Evolutionary conservation across 2,797 vertebrate genomes (phyloP).

Genomic region (Centroberyx gerrardi): DNA sequence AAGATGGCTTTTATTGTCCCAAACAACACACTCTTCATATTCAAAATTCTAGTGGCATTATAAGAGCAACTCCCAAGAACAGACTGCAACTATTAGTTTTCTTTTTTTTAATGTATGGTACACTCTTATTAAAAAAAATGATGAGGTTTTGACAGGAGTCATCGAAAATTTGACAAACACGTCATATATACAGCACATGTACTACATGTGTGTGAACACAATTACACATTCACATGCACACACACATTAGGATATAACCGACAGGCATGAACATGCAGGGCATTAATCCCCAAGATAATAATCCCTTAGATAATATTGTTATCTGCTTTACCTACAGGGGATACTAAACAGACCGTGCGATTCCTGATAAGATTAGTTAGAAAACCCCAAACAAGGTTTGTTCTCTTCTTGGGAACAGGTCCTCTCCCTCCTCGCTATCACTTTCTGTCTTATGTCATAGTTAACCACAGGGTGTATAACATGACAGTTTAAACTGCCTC

Average conservation of each 20-base stretch:
- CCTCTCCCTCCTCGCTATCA: constrained; percentile 34
- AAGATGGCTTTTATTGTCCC: neutral
- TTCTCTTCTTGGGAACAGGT: constrained; percentile 39
- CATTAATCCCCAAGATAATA: neutral
- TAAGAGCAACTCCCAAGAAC: neutral
- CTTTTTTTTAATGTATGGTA: neutral
- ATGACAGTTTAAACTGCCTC: constrained; percentile 1
- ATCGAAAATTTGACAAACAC: neutral
- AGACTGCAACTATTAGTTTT: neutral
- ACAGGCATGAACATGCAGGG: neutral
- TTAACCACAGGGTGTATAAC: constrained; percentile 22
- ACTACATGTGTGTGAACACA: neutral
- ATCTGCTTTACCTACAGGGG: constrained; percentile 32
- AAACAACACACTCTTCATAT: neutral
- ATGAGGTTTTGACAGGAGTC: neutral
- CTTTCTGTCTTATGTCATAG: constrained; percentile 54
- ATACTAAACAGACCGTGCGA: constrained; percentile 57
- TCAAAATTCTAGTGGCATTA: neutral
- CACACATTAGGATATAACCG: neutral
- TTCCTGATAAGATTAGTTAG: constrained; percentile 70
- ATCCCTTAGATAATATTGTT: constrained; percentile 13
- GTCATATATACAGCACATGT: neutral
- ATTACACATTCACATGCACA: constrained; percentile 1
- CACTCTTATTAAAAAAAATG: too few species aligned
- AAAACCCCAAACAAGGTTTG: constrained; percentile 44